Evolutionary conservation across 2,113 vertebrate species (phyloP).

Genomic region (Hemichromis elongatus): DNA sequence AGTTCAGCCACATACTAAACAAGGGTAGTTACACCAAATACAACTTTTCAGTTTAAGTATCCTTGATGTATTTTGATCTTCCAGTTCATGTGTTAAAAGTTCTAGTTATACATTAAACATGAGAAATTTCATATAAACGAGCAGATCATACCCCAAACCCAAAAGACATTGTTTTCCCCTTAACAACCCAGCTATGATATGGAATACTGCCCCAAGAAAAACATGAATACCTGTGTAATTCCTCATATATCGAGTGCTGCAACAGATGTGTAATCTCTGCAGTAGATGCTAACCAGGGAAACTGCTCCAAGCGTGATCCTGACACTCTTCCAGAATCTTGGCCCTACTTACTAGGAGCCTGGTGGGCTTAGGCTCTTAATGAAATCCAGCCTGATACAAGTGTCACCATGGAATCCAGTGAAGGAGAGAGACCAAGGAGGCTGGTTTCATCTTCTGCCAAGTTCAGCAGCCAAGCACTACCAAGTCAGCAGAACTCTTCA

Average conservation of each 20-base stretch:
- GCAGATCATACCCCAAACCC: not conserved
- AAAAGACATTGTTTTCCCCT: not conserved
- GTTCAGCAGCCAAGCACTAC: slow-evolving; percentile 32
- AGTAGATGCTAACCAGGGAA: slow-evolving; percentile 58
- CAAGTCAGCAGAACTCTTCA: slow-evolving; percentile 47
- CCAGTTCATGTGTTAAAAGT: not conserved
- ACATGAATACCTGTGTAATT: not conserved
- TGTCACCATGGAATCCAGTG: slow-evolving; percentile 76
- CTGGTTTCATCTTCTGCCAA: slow-evolving; percentile 55
- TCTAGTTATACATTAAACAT: not conserved
- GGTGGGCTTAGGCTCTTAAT: slow-evolving; percentile 80
- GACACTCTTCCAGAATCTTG: slow-evolving; percentile 9
- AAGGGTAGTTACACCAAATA: not conserved
- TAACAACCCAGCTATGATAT: not conserved
- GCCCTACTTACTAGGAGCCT: slow-evolving; percentile 40
- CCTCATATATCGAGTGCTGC: not conserved
- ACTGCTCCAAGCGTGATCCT: not conserved
- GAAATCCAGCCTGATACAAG: slow-evolving; percentile 80
- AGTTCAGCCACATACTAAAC: not conserved
- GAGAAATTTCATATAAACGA: not conserved
- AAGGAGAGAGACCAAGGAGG: slow-evolving; percentile 6
- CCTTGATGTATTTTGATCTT: not conserved
- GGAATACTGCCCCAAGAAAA: not conserved
- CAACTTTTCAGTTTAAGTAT: not conserved
- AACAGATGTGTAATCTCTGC: slow-evolving; percentile 4